Percentiles rank a stretch among this genome's conserved stretches.
Evolutionary conservation across 1,140 invertebrate genomes (phyloP).

Genomic region (Anastatus disparis): DNA sequence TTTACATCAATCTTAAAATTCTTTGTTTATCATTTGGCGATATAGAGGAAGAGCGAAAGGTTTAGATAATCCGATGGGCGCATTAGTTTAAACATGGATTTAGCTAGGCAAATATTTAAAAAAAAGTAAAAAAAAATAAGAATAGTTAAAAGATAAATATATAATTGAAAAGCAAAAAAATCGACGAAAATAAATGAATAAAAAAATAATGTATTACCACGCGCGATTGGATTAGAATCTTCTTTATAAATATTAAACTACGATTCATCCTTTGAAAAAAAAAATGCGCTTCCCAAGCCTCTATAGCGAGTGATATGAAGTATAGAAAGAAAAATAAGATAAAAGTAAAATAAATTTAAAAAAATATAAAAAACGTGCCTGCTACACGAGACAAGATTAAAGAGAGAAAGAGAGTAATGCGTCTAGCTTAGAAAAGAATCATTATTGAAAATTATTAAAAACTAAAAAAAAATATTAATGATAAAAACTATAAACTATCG

Average conservation of each 20-base stretch:
- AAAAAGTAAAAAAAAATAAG: constrained; percentile 33
- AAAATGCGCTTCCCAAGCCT: constrained; percentile 58
- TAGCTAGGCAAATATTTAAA: constrained; percentile 29
- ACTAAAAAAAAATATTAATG: constrained; percentile 2
- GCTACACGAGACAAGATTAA: constrained; percentile 50
- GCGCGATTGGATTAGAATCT: constrained; percentile 42
- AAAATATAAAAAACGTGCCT: constrained; percentile 64
- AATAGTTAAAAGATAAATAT: no score
- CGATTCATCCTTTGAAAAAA: constrained; percentile 52
- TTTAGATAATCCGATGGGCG: constrained; percentile 21
- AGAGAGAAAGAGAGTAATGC: constrained; percentile 42
- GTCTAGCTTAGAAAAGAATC: constrained; percentile 60
- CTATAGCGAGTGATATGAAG: constrained; percentile 63
- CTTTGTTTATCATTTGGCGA: no score
- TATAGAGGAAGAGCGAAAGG: neutral
- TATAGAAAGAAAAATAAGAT: constrained; percentile 33
- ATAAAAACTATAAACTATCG: neutral
- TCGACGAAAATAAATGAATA: constrained; percentile 38
- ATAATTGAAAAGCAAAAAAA: no score
- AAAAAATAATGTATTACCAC: constrained; percentile 40
- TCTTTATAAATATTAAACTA: constrained; percentile 47
- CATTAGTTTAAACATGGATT: constrained; percentile 38
- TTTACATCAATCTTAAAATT: no score
- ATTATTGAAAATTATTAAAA: constrained; percentile 17
- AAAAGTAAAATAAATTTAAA: constrained; percentile 1